Conservation (phyloP, 2,797 vertebrate genomes). For the Leuciscus waleckii region DNA sequence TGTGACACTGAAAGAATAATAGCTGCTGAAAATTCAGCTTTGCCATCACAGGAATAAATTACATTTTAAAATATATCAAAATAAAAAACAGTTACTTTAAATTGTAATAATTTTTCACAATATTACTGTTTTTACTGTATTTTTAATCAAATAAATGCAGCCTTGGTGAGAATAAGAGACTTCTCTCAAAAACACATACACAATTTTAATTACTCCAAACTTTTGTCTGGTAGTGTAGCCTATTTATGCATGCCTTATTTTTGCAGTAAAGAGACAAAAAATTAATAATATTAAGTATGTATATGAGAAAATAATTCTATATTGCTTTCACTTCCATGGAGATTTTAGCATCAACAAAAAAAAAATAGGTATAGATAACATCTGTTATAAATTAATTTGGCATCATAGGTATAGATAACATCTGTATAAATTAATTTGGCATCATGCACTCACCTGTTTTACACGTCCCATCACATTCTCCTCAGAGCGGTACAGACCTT, state of each 20-base stretch:
- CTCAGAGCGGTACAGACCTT: not conserved
- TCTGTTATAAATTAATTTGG: not conserved
- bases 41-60: not conserved
- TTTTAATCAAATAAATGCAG: not conserved
- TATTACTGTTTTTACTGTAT: not conserved
- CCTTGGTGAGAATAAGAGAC: not conserved
- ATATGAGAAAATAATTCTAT: not conserved
- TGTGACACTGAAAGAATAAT: not conserved
- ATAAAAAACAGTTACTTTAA: not conserved
- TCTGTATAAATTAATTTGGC: not conserved
- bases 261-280: not conserved
- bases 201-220: not conserved
- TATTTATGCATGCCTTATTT: not conserved
- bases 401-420: not conserved
- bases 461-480: not conserved
- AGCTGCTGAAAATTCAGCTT: not conserved
- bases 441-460: conserved; percentile 30
- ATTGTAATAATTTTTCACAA: not conserved
- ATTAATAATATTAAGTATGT: not conserved
- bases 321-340: not conserved
- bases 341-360: not conserved
- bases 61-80: not conserved
- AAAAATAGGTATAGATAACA: not conserved
- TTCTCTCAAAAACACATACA: not conserved
- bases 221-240: not conserved